phyloP scores from a whole-genome alignment of 2,888 invertebrate genomes.

The Seira sanloemensis region DNA sequence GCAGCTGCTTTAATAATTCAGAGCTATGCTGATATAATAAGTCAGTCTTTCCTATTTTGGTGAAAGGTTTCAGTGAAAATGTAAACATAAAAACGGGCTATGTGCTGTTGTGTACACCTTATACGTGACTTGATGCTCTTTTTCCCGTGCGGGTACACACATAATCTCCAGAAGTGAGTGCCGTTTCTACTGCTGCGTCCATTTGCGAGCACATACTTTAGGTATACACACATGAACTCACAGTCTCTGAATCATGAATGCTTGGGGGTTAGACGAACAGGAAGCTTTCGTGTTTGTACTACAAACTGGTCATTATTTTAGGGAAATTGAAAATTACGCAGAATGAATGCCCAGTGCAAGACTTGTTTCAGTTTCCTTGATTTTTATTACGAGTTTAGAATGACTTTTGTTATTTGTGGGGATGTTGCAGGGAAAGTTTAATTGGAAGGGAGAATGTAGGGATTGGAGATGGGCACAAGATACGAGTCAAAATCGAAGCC shows the following conservation, averaged over 20 bases:
- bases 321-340: conserved; percentile 45
- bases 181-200: no score
- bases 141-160: not conserved
- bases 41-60: conserved; percentile 37
- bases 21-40: conserved; percentile 50
- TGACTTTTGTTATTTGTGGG: not conserved
- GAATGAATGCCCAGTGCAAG: not conserved
- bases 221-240: not conserved
- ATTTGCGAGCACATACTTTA: not conserved
- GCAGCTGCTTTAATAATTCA: conserved; percentile 57
- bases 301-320: conserved; percentile 40
- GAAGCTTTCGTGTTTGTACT: conserved; percentile 48
- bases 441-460: not conserved
- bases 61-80: conserved; percentile 14
- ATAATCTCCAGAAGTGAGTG: not conserved
- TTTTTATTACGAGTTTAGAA: not conserved
- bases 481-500: no score
- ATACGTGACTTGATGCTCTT: not conserved
- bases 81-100: not conserved
- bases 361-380: not conserved
- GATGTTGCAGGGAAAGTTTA: not conserved
- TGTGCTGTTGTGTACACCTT: not conserved
- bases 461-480: not conserved
- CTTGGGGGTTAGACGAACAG: conserved; percentile 15
- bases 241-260: not conserved